Percentiles rank a stretch among this genome's conserved stretches.
phyloP scores from a whole-genome alignment of 2,113 vertebrate species.

The Chascanopsetta lugubris region DNA sequence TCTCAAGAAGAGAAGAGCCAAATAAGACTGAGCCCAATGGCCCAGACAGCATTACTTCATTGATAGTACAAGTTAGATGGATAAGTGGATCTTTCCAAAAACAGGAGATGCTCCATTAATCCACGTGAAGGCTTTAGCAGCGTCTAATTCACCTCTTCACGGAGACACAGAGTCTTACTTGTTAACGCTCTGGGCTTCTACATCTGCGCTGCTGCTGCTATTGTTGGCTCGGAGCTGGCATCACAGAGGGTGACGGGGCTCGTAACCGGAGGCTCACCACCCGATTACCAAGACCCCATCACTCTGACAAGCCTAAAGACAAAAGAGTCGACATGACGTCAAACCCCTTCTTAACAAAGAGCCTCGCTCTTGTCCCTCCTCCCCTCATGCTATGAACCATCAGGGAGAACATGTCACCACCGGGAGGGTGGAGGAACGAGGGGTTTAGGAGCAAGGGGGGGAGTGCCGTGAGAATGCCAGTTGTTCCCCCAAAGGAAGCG shows the following conservation, averaged over 20 bases:
- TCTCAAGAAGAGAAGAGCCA: background rate
- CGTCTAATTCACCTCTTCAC: conserved; percentile 12
- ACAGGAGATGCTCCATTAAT: conserved; percentile 5
- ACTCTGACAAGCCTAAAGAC: conserved; percentile 50
- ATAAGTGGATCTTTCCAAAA: conserved; percentile 5
- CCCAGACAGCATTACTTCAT: too few relatives aligned
- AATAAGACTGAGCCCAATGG: background rate
- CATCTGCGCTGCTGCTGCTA: conserved; percentile 56
- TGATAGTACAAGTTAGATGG: background rate
- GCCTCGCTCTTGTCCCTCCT: background rate
- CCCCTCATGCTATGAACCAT: conserved; percentile 1
- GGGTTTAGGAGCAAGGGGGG: background rate
- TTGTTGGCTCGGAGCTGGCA: conserved; percentile 59
- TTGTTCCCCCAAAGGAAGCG: conserved; percentile 47
- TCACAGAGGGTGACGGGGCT: conserved; percentile 39
- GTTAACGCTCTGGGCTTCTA: conserved; percentile 43
- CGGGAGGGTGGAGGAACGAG: conserved; percentile 41
- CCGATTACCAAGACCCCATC: conserved; percentile 24
- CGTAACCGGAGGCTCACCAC: conserved; percentile 46
- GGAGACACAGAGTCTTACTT: conserved; percentile 28
- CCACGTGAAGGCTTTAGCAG: background rate
- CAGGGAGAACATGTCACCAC: conserved; percentile 11
- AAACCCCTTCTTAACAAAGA: too few relatives aligned
- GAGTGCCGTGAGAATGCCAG: conserved; percentile 22
- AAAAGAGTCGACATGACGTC: conserved; percentile 14